Conservation (phyloP, 2,888 invertebrate species). For the Tipula vernalis region DNA sequence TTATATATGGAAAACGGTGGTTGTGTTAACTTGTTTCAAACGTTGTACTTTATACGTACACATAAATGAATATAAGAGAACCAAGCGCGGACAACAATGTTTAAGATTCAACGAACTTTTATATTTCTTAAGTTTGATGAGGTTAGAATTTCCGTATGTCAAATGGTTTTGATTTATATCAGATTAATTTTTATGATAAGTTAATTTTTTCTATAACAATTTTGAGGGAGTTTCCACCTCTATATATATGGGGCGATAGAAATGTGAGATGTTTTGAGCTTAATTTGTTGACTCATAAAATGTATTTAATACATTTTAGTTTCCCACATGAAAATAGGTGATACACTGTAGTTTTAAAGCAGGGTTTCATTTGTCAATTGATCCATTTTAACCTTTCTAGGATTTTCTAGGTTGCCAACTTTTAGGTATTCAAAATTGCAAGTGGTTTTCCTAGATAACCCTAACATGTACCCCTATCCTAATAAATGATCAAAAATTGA, state of each 20-base stretch:
- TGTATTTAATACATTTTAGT: no score
- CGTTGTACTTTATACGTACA: not conserved
- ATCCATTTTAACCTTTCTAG: no score
- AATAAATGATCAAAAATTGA: no score
- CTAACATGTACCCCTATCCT: no score
- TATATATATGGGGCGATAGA: not conserved
- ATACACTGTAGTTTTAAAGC: no score
- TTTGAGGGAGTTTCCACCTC: not conserved
- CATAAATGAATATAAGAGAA: not conserved
- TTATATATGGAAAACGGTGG: slow-evolving; percentile 4
- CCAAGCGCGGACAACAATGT: not conserved
- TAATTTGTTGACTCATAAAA: no score
- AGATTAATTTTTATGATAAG: not conserved
- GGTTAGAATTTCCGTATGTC: not conserved
- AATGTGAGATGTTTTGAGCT: no score
- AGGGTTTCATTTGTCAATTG: no score
- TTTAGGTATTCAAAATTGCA: no score
- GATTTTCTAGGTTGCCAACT: no score
- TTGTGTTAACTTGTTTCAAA: slow-evolving; percentile 4
- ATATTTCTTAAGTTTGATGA: not conserved
- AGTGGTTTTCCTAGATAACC: no score
- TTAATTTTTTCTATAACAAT: not conserved
- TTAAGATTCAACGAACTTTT: not conserved
- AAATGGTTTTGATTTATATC: not conserved
- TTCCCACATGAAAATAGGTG: no score